A percentile compares a stretch with the other conserved stretches of the same genome.
phyloP scores from a whole-genome alignment of 2,113 vertebrate species.

The Triplophysa siluroides region DNA sequence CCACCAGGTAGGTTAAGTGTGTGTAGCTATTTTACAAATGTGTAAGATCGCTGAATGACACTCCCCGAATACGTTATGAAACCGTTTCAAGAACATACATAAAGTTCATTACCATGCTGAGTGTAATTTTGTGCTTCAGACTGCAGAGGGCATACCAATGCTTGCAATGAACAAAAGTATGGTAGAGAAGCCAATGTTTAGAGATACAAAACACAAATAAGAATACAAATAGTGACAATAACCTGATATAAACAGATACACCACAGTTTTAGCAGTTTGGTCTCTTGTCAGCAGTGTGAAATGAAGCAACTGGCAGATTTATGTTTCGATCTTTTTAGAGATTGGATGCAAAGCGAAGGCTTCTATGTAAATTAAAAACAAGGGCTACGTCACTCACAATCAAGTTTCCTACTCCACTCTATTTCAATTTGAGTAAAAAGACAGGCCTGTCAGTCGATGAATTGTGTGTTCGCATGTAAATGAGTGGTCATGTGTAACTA shows the following conservation, averaged over 20 bases:
- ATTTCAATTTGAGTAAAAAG: conserved; percentile 23
- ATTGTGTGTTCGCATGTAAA: not conserved
- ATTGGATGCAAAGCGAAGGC: not conserved
- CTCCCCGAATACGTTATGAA: too few species aligned
- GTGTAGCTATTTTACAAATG: too few species aligned
- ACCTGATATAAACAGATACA: not conserved
- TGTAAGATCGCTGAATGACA: too few species aligned
- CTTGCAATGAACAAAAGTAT: not conserved
- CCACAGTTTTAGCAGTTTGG: not conserved
- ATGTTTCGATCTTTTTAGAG: not conserved
- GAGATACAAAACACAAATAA: not conserved
- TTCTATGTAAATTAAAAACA: conserved; percentile 31
- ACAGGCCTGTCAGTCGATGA: conserved; percentile 37
- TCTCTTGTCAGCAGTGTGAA: not conserved
- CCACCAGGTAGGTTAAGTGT: too few species aligned
- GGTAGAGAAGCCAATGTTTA: not conserved
- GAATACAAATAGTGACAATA: not conserved
- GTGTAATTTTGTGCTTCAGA: conserved; percentile 12
- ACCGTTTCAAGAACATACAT: not conserved
- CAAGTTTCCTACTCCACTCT: not conserved
- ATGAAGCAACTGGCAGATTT: not conserved
- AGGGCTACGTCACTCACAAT: conserved; percentile 2
- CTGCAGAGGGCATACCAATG: conserved; percentile 38
- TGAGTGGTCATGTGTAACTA: not conserved
- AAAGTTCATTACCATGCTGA: not conserved